These are phyloP conservation scores for Homarus gammarus DNA, from an alignment of 2,888 invertebrate genomes.

Conservation along the genomic window DNA sequence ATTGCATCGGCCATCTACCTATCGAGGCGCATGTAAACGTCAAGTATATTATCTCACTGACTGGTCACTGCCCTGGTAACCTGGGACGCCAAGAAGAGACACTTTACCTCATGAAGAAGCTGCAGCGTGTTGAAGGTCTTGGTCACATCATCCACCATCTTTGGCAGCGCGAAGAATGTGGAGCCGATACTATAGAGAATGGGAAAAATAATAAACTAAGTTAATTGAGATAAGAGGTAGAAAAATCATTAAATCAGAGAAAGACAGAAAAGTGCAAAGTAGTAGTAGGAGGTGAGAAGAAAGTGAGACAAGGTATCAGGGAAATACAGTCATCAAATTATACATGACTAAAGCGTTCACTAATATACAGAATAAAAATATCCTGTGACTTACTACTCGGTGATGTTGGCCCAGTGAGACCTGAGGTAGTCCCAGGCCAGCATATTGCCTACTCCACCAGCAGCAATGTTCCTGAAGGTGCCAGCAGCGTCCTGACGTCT, in stretches of 20 bases:
- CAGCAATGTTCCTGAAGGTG: constrained; percentile 82
- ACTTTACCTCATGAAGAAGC: constrained; percentile 37
- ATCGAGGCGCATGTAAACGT: too few species aligned
- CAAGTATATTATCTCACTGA: too few species aligned
- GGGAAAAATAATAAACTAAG: too few species aligned
- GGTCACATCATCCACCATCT: constrained; percentile 48
- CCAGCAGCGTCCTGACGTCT: constrained; percentile 89
- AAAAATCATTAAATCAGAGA: too few species aligned
- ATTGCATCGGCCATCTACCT: background rate
- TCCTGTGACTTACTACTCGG: constrained; percentile 56
- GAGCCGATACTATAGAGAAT: constrained; percentile 27
- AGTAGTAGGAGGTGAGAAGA: too few species aligned
- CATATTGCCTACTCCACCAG: constrained; percentile 83
- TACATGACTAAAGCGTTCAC: background rate
- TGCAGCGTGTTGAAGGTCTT: constrained; percentile 50
- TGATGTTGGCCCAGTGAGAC: constrained; percentile 31
- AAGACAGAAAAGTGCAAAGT: too few species aligned
- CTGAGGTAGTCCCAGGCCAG: constrained; percentile 56
- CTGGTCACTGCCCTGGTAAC: too few species aligned
- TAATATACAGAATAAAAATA: too few species aligned
- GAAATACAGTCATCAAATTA: background rate
- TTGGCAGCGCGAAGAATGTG: constrained; percentile 49
- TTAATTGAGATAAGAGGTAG: background rate
- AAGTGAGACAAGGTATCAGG: too few species aligned
- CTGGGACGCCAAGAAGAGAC: background rate